phyloP scores from a whole-genome alignment of 2,888 invertebrate species.

The Teleiodes luculella region DNA sequence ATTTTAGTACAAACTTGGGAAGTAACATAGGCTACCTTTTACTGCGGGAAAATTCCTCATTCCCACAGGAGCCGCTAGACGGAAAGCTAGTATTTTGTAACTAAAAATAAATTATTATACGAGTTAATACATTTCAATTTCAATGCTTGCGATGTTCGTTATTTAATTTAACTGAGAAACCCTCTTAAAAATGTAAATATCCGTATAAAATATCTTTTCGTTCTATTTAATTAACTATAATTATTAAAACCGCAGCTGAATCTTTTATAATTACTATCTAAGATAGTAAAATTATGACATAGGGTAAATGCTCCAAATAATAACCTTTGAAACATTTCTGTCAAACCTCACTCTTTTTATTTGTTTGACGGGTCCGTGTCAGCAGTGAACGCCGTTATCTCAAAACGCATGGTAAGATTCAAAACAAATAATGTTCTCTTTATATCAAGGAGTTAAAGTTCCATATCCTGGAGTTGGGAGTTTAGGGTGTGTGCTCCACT shows the following conservation, averaged over 20 bases:
- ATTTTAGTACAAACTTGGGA: too few relatives aligned
- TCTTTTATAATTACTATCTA: slow-evolving; percentile 19
- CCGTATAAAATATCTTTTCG: neutral
- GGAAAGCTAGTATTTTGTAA: too few relatives aligned
- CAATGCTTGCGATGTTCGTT: too few relatives aligned
- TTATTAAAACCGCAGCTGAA: slow-evolving; percentile 12
- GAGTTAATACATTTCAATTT: too few relatives aligned
- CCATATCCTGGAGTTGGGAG: neutral
- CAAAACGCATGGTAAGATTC: neutral
- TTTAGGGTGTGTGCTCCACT: slow-evolving; percentile 15
- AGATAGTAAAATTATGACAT: slow-evolving; percentile 5
- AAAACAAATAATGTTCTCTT: neutral
- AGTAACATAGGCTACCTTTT: too few relatives aligned
- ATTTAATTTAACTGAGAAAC: too few relatives aligned
- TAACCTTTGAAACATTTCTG: slow-evolving; percentile 25
- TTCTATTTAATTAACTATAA: neutral
- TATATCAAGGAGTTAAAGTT: neutral
- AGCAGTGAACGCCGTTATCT: slow-evolving; percentile 27
- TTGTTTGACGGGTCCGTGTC: slow-evolving; percentile 33
- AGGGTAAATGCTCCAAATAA: slow-evolving; percentile 30
- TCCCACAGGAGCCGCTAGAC: too few relatives aligned
- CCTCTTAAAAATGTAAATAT: too few relatives aligned
- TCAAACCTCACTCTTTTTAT: slow-evolving; percentile 30
- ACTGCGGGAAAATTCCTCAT: too few relatives aligned
- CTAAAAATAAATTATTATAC: neutral